Percentiles rank a stretch among this genome's conserved stretches.
Evolutionary conservation across 2,797 vertebrate genomes (phyloP).

Genomic region (Crenuchus spilurus): DNA sequence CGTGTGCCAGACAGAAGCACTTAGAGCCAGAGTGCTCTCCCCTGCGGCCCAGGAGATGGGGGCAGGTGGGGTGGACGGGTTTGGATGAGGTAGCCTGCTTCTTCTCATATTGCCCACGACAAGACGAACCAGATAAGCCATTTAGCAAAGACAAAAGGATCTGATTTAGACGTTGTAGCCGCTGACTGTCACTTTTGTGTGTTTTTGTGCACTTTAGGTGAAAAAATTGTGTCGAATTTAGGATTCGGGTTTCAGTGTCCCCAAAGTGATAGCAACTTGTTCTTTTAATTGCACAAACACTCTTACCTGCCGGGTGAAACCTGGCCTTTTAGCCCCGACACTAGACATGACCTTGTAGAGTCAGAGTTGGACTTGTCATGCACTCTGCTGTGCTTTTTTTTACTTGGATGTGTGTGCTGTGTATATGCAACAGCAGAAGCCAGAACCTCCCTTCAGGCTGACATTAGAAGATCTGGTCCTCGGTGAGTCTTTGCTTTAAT

Average conservation of each 20-base stretch:
- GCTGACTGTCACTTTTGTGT: conserved; percentile 50
- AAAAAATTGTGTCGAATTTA: conserved; percentile 42
- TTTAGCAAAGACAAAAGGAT: conserved; percentile 45
- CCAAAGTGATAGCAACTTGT: conserved; percentile 45
- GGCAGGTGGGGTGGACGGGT: conserved; percentile 42
- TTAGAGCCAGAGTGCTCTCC: conserved; percentile 42
- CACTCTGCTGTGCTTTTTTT: conserved; percentile 25
- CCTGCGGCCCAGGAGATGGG: neutral
- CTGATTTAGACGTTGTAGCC: conserved; percentile 45
- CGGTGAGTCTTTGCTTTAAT: conserved; percentile 30
- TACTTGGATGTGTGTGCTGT: conserved; percentile 13
- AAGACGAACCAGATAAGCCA: conserved; percentile 45
- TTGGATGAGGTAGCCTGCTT: conserved; percentile 46
- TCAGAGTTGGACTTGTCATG: conserved; percentile 19
- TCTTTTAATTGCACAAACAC: conserved; percentile 51
- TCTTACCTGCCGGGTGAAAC: conserved; percentile 52
- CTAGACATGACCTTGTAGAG: conserved; percentile 49
- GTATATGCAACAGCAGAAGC: neutral
- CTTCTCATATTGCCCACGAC: conserved; percentile 44
- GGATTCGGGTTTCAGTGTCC: conserved; percentile 49
- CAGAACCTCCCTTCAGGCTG: conserved; percentile 42
- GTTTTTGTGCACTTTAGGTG: conserved; percentile 47
- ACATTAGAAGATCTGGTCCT: conserved; percentile 36
- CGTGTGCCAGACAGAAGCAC: conserved; percentile 45
- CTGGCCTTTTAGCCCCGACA: conserved; percentile 33